These are phyloP conservation scores for Drosophila peninsularis DNA, from an alignment of 2,888 invertebrate species.

Conservation along the genomic window DNA sequence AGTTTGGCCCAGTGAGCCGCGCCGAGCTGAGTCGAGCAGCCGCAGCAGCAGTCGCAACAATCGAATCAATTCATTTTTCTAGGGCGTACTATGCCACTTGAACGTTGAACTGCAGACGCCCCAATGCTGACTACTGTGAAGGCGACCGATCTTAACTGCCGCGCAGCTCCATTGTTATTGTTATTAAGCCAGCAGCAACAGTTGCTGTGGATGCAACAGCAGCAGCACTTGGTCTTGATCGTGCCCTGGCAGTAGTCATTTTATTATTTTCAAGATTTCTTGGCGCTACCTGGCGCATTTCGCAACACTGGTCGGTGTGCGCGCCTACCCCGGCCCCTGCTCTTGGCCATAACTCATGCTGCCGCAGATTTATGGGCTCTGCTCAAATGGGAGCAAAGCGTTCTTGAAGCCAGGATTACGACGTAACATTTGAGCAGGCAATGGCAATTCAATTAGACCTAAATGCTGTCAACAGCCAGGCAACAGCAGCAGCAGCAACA, in stretches of 20 bases:
- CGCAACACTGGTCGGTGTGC: constrained; percentile 56
- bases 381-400: constrained; percentile 67
- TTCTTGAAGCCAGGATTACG: constrained; percentile 58
- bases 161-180: constrained; percentile 64
- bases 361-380: constrained; percentile 67
- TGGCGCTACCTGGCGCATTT: constrained; percentile 66
- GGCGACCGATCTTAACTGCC: constrained; percentile 63
- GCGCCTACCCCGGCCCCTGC: background rate
- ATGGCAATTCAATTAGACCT: constrained; percentile 76
- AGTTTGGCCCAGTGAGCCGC: constrained; percentile 50
- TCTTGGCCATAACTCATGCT: constrained; percentile 47
- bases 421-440: constrained; percentile 48
- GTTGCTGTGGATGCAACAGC: constrained; percentile 11
- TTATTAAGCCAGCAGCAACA: constrained; percentile 49
- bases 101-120: constrained; percentile 84
- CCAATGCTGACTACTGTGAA: constrained; percentile 83
- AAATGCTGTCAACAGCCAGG: constrained; percentile 75
- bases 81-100: constrained; percentile 84
- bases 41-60: constrained; percentile 57
- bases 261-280: constrained; percentile 57
- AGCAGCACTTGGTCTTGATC: constrained; percentile 71
- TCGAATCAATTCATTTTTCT: constrained; percentile 82
- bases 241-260: constrained; percentile 75
- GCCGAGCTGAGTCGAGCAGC: background rate
- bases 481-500: constrained; percentile 49